These are phyloP conservation scores for Capromys pilorides DNA, from an alignment of 2,797 vertebrate genomes.

Conservation along the genomic window DNA sequence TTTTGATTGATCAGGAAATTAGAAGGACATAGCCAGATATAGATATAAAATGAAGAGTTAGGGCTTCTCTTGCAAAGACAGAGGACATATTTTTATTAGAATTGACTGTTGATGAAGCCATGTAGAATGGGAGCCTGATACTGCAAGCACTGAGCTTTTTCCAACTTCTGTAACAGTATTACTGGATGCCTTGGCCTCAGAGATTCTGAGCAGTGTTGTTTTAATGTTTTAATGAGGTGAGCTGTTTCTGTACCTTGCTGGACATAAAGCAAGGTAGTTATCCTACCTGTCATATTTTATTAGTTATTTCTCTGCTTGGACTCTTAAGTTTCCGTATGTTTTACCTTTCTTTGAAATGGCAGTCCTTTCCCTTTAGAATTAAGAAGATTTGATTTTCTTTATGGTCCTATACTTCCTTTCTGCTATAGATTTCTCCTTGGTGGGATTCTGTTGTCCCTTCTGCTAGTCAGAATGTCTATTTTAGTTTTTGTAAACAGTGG, in stretches of 20 bases:
- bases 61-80: conserved; percentile 65
- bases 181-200: conserved; percentile 50
- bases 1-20: neutral
- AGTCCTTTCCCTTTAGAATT: neutral
- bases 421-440: conserved; percentile 11
- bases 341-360: neutral
- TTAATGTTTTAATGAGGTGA: conserved; percentile 52
- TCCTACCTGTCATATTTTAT: conserved; percentile 51
- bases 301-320: conserved; percentile 65
- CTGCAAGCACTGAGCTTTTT: conserved; percentile 71
- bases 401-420: conserved; percentile 52
- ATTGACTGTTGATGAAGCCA: conserved; percentile 52
- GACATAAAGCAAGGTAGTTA: conserved; percentile 46
- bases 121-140: conserved; percentile 40
- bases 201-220: conserved; percentile 67
- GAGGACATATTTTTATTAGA: conserved; percentile 55
- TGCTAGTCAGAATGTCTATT: conserved; percentile 24
- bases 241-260: conserved; percentile 36
- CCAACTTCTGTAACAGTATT: conserved; percentile 65
- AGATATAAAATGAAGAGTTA: conserved; percentile 60
- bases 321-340: neutral
- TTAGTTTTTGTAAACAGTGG: neutral
- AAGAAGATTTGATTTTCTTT: conserved; percentile 76
- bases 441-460: conserved; percentile 25
- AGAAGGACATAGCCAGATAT: conserved; percentile 9